phyloP scores from a whole-genome alignment of 2,888 invertebrate genomes.

The Tinea trinotella region DNA sequence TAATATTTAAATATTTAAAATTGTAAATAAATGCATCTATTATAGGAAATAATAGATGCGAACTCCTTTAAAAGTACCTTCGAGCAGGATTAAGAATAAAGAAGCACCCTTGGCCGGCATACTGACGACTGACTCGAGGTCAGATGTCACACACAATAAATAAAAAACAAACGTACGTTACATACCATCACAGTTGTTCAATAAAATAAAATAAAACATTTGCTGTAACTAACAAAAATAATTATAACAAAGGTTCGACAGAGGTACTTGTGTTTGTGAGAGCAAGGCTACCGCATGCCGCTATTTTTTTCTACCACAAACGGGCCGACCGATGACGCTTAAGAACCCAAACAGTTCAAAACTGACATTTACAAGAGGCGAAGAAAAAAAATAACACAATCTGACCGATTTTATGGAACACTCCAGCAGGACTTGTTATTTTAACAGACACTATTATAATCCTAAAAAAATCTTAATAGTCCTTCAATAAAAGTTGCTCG shows the following conservation, averaged over 20 bases:
- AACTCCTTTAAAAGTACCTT: too few species aligned
- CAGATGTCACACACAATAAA: too few species aligned
- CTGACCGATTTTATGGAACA: constrained; percentile 36
- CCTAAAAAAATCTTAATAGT: constrained; percentile 37
- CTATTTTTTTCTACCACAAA: constrained; percentile 29
- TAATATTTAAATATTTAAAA: too few species aligned
- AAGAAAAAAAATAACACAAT: constrained; percentile 18
- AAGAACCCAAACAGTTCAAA: constrained; percentile 4
- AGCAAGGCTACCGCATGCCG: constrained; percentile 6
- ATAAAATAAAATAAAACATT: too few species aligned
- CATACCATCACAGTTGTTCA: too few species aligned
- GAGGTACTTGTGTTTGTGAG: neutral
- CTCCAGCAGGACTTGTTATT: constrained; percentile 26
- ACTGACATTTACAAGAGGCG: constrained; percentile 4
- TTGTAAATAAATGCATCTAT: too few species aligned
- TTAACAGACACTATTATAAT: constrained; percentile 22
- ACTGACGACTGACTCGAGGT: too few species aligned
- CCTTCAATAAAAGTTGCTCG: constrained; percentile 56
- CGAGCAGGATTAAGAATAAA: too few species aligned
- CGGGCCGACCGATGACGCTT: constrained; percentile 25
- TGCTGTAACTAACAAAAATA: neutral
- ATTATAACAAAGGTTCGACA: neutral
- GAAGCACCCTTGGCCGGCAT: too few species aligned
- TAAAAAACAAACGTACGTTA: too few species aligned
- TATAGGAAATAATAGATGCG: too few species aligned